Evolutionary conservation across 2,113 vertebrate species (phyloP), one percentile per base, ranked within the genome.

Genomic region (Ptyas mucosa): DNA sequence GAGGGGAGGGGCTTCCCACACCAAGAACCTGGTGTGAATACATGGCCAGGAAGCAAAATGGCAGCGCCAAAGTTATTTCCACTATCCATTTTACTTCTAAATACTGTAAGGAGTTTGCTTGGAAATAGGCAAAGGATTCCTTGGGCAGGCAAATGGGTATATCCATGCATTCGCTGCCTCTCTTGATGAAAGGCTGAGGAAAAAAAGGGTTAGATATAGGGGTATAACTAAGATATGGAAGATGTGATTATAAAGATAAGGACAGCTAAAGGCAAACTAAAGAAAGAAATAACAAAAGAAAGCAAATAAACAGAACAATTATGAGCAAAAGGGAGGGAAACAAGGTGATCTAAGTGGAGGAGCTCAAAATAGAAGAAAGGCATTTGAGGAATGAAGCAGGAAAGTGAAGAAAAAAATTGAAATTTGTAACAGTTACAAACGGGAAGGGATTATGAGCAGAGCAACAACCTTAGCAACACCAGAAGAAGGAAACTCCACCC

Each of bases 271-370:
- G n/a, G 39, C 3, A 87, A 87, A 87, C 4, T 23, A 91, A 87
- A 87, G 54, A 58, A 87, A 34, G 85, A 20, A 61, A n/a, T 85
- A 61, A 87, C 29, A 87, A 87, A 55, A 87, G 54, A 85, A 53
- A 46, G 34, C 15, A 24, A 87, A 29, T 61, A 26, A 61, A 61
- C 58, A 61, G 43, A 46, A 61, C n/a, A 49, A 86, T 26, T 24
- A 6, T 61, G 23, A 61, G 58, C 46, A 1, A 69, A 43, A 69
- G 39, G 5, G n/a, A 75, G 61, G 29, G 61, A 89, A 92, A 12
- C 88, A 92, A 89, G 51, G 87, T 75, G 91, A 88, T 88, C n/a
- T 54, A 92, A 92, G 86, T 10, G 46, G 8, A 87, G 18, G 54
- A 91, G 26, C 51, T 91, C 81, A 91, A 75, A 89, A 43, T 5